Evolutionary conservation across 2,113 vertebrate species (phyloP).

Genomic region (Turdus rufiventris): DNA sequence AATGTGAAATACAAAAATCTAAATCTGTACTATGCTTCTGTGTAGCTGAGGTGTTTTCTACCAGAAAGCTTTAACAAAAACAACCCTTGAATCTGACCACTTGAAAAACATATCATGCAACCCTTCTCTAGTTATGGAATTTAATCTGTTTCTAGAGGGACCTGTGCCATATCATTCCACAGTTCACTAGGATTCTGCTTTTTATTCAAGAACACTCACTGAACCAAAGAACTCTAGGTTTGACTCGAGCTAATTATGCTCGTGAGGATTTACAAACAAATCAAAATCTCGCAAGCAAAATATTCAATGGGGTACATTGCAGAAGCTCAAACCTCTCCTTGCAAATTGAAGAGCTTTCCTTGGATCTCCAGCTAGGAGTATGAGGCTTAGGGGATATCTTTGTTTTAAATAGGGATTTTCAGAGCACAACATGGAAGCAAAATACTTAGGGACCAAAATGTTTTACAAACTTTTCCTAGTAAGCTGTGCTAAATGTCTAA

Average conservation of each 20-base stretch:
- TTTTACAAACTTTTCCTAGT: not conserved
- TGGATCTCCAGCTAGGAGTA: not conserved
- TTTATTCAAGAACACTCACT: not conserved
- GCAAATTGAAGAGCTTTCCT: conserved; percentile 22
- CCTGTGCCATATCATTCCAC: not conserved
- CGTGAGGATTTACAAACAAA: conserved; percentile 33
- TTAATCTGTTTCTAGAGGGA: conserved; percentile 12
- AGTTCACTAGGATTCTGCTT: conserved; percentile 4
- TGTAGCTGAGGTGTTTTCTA: not conserved
- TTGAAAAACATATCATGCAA: not conserved
- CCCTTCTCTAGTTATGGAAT: not conserved
- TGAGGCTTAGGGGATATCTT: conserved; percentile 2
- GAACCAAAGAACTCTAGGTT: conserved; percentile 11
- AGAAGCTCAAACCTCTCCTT: not conserved
- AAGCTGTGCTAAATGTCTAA: not conserved
- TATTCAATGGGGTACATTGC: not conserved
- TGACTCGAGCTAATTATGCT: conserved; percentile 39
- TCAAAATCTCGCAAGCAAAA: conserved; percentile 15
- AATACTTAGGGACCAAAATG: conserved; percentile 5
- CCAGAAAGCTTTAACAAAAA: not conserved
- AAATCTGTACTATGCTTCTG: not conserved
- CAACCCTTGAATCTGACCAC: not conserved
- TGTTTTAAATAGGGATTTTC: conserved; percentile 37
- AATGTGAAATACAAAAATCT: not conserved
- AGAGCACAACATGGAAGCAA: conserved; percentile 44